A percentile compares a stretch with the other conserved stretches of the same genome.
phyloP scores from a whole-genome alignment of 2,113 vertebrate genomes.

The Marmota flaviventris region DNA sequence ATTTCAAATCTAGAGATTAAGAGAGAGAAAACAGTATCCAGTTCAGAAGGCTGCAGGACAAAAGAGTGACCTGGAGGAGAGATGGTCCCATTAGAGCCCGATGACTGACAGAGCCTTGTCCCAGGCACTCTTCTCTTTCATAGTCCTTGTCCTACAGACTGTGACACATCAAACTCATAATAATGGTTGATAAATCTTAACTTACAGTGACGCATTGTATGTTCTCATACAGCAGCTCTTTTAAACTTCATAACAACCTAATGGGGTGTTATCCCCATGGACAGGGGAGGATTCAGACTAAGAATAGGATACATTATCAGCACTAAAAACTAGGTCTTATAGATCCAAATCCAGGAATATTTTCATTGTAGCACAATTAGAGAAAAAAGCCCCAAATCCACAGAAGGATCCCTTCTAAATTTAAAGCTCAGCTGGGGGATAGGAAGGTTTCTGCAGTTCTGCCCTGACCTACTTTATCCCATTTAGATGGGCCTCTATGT shows the following conservation, averaged over 20 bases:
- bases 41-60: background rate
- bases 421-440: background rate
- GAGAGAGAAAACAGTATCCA: background rate
- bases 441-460: background rate
- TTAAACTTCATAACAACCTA: background rate
- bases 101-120: background rate
- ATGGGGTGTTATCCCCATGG: background rate
- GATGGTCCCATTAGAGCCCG: background rate
- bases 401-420: background rate
- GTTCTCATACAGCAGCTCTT: background rate
- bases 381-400: background rate
- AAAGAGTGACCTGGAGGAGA: background rate
- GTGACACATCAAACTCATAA: background rate
- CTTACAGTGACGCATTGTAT: background rate
- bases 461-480: slow-evolving; percentile 23
- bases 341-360: background rate
- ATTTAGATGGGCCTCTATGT: background rate
- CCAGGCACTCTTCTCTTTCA: background rate
- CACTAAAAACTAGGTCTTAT: background rate
- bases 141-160: background rate
- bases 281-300: background rate
- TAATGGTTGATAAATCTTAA: background rate
- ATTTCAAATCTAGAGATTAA: background rate
- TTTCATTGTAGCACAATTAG: background rate
- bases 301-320: background rate